Evolutionary conservation across 1,140 invertebrate genomes (phyloP).

Genomic region (Drosophila melanica): DNA sequence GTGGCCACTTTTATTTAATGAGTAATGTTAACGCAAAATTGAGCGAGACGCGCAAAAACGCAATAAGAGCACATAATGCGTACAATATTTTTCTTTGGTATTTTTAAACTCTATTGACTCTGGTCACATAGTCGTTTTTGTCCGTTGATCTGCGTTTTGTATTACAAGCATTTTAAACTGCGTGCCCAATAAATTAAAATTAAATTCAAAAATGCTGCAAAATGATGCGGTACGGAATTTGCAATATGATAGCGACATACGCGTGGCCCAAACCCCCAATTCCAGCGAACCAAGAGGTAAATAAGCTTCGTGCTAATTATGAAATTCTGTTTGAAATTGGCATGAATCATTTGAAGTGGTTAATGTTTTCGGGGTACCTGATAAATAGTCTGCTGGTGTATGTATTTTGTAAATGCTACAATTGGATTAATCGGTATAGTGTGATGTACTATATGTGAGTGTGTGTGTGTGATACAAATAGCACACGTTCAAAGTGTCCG

Average conservation of each 20-base stretch:
- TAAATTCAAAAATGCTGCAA: constrained; percentile 72
- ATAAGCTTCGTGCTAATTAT: not conserved
- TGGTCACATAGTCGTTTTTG: constrained; percentile 35
- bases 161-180: constrained; percentile 4
- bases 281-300: constrained; percentile 72
- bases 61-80: not conserved
- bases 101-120: not conserved
- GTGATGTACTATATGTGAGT: constrained; percentile 46
- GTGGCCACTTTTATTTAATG: constrained; percentile 4
- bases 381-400: constrained; percentile 41
- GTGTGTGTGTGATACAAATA: constrained; percentile 41
- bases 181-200: constrained; percentile 2
- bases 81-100: not conserved
- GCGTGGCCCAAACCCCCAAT: constrained; percentile 66
- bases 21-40: constrained; percentile 28
- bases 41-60: not conserved
- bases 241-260: constrained; percentile 79
- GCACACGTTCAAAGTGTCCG: constrained; percentile 40
- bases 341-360: constrained; percentile 45
- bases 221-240: constrained; percentile 77
- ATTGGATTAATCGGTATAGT: constrained; percentile 60
- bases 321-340: not conserved
- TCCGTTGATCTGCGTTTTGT: constrained; percentile 35
- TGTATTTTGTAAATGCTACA: constrained; percentile 33
- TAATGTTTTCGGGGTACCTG: constrained; percentile 34